These are phyloP conservation scores for Drosophila lacicola DNA, from an alignment of 2,888 invertebrate genomes.

Conservation along the genomic window DNA sequence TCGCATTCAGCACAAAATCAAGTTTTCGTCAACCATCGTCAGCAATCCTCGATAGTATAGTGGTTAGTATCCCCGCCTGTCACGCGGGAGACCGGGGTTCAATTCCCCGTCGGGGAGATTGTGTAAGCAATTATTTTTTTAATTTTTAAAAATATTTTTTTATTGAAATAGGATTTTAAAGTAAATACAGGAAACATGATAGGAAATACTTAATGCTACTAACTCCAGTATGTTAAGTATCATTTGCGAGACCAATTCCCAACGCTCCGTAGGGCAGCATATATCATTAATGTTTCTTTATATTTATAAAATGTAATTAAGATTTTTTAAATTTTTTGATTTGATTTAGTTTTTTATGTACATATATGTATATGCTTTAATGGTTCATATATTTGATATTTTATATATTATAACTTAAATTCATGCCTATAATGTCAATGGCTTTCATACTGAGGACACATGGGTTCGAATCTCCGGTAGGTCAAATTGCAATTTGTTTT, in stretches of 20 bases:
- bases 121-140: conserved; percentile 20
- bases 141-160: background rate
- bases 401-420: too few relatives aligned
- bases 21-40: conserved; percentile 8
- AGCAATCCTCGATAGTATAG: conserved; percentile 82
- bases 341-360: too few relatives aligned
- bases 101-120: conserved; percentile 84
- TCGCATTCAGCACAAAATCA: conserved; percentile 26
- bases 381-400: background rate
- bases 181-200: too few relatives aligned
- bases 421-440: background rate
- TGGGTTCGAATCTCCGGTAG: background rate
- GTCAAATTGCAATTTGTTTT: background rate
- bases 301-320: background rate
- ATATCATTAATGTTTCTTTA: too few relatives aligned
- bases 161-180: background rate
- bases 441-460: background rate
- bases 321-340: background rate
- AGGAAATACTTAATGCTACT: too few relatives aligned
- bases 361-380: background rate
- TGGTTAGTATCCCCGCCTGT: conserved; percentile 84
- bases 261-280: too few relatives aligned
- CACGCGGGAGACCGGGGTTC: conserved; percentile 84
- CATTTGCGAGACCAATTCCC: too few relatives aligned
- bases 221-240: too few relatives aligned